Percentiles rank a stretch among this genome's conserved stretches.
Conservation (phyloP, 2,113 vertebrate species). For the Melanerpes formicivorus region DNA sequence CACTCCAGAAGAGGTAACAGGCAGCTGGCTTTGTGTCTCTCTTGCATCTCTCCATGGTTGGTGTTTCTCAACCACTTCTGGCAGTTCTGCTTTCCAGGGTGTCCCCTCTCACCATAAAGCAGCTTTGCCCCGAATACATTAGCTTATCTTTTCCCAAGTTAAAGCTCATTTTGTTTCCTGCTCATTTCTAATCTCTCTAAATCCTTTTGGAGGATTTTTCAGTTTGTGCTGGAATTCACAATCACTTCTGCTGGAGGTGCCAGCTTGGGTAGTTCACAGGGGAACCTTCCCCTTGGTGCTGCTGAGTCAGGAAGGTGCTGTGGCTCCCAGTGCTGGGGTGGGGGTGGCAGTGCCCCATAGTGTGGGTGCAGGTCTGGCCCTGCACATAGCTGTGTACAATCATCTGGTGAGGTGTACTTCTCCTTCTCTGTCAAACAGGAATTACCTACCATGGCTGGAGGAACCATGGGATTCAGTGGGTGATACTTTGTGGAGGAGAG, state of each 20-base stretch:
- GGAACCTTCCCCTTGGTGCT: neutral
- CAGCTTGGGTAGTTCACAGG: neutral
- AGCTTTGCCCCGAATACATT: constrained; percentile 47
- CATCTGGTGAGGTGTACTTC: neutral
- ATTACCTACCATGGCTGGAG: neutral
- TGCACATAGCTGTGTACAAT: neutral
- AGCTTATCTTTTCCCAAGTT: constrained; percentile 53
- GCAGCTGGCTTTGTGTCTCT: neutral
- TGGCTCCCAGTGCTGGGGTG: neutral
- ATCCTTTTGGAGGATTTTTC: constrained; percentile 50
- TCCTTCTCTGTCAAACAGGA: constrained; percentile 5
- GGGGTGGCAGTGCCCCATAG: neutral
- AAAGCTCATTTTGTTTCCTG: constrained; percentile 65
- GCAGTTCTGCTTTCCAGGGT: constrained; percentile 19
- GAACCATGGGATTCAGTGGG: neutral
- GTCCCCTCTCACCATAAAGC: neutral
- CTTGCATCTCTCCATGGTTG: neutral
- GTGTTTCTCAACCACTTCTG: constrained; percentile 1
- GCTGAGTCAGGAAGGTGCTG: constrained; percentile 3
- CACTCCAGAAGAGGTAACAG: neutral
- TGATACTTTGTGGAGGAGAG: neutral
- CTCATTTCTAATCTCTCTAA: constrained; percentile 59
- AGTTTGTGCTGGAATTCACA: constrained; percentile 23
- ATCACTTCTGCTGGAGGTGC: neutral
- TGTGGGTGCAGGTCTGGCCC: neutral